These are phyloP conservation scores for Athalia cordata DNA, from an alignment of 2,888 invertebrate species.

Conservation along the genomic window DNA sequence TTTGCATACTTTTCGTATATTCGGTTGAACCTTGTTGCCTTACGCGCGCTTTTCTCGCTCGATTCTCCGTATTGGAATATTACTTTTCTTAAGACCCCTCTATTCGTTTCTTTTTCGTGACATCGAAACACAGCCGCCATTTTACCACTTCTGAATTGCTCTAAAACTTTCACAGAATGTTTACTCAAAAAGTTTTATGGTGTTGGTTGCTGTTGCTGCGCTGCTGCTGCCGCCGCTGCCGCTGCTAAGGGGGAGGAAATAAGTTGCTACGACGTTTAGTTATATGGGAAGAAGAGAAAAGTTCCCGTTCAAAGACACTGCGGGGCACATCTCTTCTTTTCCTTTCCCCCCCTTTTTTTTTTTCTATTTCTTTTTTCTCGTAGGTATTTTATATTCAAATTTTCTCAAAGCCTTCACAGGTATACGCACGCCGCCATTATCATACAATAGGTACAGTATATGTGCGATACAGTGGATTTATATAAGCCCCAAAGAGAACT, in stretches of 20 bases:
- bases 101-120: not conserved
- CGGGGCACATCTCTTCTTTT: not conserved
- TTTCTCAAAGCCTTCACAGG: too few relatives aligned
- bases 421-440: too few relatives aligned
- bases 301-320: conserved; percentile 28
- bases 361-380: too few relatives aligned
- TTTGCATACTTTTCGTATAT: not conserved
- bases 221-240: too few relatives aligned
- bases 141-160: conserved; percentile 21
- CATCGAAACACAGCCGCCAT: conserved; percentile 17
- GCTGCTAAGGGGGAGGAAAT: conserved; percentile 8
- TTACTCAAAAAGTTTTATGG: conserved; percentile 23
- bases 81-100: not conserved
- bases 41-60: not conserved
- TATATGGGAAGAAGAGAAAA: not conserved
- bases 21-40: not conserved
- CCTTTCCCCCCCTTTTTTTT: too few relatives aligned
- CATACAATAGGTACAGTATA: too few relatives aligned
- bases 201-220: conserved; percentile 1
- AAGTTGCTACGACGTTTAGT: conserved; percentile 25
- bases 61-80: not conserved
- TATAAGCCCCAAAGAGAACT: not conserved
- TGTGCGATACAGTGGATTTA: not conserved
- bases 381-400: too few relatives aligned
- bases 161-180: conserved; percentile 29